Percentiles rank a stretch among this genome's conserved stretches.
Evolutionary conservation across 2,888 invertebrate genomes (phyloP).

Genomic region (Microplitis manilae): DNA sequence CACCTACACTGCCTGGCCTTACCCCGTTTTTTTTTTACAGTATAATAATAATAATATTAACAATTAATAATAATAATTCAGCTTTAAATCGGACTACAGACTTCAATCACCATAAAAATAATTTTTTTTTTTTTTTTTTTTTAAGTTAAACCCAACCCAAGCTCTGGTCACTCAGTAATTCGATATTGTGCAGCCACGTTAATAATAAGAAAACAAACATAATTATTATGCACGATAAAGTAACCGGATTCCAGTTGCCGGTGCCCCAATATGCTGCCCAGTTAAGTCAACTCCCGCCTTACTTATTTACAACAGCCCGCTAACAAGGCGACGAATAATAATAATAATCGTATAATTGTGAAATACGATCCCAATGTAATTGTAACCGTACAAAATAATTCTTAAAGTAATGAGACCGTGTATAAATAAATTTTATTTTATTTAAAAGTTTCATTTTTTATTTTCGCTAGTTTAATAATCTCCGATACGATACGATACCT

Average conservation of each 20-base stretch:
- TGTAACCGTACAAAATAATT: slow-evolving; percentile 63
- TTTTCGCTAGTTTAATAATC: background rate
- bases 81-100: background rate
- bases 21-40: too few relatives aligned
- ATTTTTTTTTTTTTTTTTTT: background rate
- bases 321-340: slow-evolving; percentile 41
- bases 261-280: background rate
- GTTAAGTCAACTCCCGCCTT: slow-evolving; percentile 19
- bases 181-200: slow-evolving; percentile 46
- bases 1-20: too few relatives aligned
- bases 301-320: slow-evolving; percentile 6
- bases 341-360: slow-evolving; percentile 63
- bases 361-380: slow-evolving; percentile 67
- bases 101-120: slow-evolving; percentile 9
- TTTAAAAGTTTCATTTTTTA: background rate
- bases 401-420: slow-evolving; percentile 61
- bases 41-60: too few relatives aligned
- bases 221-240: slow-evolving; percentile 54
- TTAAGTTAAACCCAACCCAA: background rate
- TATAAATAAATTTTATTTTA: background rate
- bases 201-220: slow-evolving; percentile 57
- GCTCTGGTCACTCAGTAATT: background rate
- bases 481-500: slow-evolving; percentile 57
- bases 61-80: too few relatives aligned
- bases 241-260: slow-evolving; percentile 57